Evolutionary conservation across 1,140 invertebrate species (phyloP), one percentile per base, ranked within the genome.

Genomic region (Babylonia areolata): DNA sequence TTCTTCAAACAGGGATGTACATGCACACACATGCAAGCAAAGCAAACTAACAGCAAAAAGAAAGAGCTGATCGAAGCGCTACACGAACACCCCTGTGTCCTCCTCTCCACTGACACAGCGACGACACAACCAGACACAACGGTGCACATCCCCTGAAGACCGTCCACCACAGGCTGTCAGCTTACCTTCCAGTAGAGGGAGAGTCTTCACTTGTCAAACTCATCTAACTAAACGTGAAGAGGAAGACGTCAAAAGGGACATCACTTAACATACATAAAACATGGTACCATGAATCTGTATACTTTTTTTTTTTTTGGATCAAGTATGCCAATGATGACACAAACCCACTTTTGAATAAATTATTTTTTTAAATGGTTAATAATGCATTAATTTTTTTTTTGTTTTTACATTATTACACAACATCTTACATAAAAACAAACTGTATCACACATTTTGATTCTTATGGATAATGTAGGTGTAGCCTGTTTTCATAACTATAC

Each of bases 1-100:
- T 77, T 77, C 20, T 17, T 77, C 75, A 77, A 77, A 77, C 37
- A 77, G 37, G 37, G 75, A 64, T 37, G 31, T 11, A 77, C 75
- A 73, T 17, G 37, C 15, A 77, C 37, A 11, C n/a, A 23, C 75
- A 77, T 77, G 75, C 75, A 77, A 40, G 75, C 35, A 77, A 77
- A 23, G 23, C 58, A 51, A 75, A 75, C 33, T 15, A 37, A 40
- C n/a, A 40, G 75, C 40, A 77, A 77, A 28, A 23, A 39, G 6
- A 42, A 39, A 77, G 1, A 35, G 15, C 5, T 23, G 23, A 37
- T 40, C 33, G 31, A 6, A 73, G 6, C 12, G 6, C n/a, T 6
- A 35, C 35, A 73, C 71, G 46, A 17, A 51, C 35, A 15, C 9
- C 23, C n/a, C 33, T 35, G 28, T 64, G 23, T 64, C 20, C 28